Evolutionary conservation across 2,113 vertebrate species (phyloP).

Genomic region (Coregonus clupeaformis): DNA sequence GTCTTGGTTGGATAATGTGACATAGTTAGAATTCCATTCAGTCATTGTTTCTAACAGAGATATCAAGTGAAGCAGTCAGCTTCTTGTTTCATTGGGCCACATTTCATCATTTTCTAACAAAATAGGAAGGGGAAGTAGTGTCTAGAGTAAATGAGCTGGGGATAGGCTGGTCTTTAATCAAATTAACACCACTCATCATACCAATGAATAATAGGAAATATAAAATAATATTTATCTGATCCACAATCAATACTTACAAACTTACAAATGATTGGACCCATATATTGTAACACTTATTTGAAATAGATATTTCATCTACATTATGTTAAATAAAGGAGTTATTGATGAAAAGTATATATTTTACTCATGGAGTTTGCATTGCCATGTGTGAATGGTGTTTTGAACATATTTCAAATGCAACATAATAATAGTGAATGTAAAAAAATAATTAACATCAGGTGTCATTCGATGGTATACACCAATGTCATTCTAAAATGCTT

Average conservation of each 20-base stretch:
- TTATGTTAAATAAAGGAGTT: no score
- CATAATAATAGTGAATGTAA: background rate
- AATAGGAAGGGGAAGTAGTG: background rate
- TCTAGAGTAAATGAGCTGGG: background rate
- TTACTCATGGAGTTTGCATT: background rate
- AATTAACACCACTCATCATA: background rate
- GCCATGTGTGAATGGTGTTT: background rate
- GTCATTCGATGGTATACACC: background rate
- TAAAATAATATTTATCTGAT: no score
- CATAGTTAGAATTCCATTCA: background rate
- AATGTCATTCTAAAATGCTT: background rate
- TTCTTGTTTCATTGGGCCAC: background rate
- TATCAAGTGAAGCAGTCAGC: no score
- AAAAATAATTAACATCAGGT: background rate
- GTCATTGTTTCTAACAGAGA: background rate
- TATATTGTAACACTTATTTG: no score
- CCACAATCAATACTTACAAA: background rate
- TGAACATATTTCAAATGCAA: background rate
- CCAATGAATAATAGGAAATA: background rate
- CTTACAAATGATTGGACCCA: background rate
- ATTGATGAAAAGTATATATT: no score
- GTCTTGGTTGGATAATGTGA: background rate
- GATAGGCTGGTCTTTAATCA: background rate
- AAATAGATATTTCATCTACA: no score
- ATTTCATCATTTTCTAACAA: background rate